These are phyloP conservation scores for Eidolon dupreanum DNA, from an alignment of 2,797 vertebrate genomes.

Conservation along the genomic window DNA sequence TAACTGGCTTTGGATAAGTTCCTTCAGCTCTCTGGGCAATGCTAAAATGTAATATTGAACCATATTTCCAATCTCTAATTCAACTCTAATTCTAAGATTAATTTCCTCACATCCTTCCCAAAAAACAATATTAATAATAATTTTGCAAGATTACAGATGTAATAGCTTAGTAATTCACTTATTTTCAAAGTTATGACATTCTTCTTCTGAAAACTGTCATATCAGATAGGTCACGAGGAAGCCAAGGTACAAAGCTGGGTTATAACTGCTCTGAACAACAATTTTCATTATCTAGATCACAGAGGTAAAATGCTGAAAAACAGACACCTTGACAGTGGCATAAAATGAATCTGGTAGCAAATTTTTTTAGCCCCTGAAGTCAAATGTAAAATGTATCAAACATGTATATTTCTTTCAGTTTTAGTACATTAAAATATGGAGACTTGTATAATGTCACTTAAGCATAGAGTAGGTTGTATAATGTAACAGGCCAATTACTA, in stretches of 20 bases:
- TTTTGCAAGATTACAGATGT: neutral
- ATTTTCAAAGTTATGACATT: neutral
- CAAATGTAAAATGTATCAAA: neutral
- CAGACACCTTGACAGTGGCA: neutral
- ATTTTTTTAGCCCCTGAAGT: neutral
- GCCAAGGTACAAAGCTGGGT: neutral
- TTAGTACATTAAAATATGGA: neutral
- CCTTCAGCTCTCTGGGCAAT: neutral
- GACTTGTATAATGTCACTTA: neutral
- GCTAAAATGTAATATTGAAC: neutral
- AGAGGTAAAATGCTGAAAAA: neutral
- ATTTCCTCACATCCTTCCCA: neutral
- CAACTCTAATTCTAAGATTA: neutral
- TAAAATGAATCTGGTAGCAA: neutral
- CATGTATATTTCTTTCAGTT: neutral
- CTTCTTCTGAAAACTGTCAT: neutral
- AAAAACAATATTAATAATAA: neutral
- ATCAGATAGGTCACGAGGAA: neutral
- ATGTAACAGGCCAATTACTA: neutral
- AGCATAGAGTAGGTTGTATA: neutral
- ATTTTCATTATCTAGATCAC: neutral
- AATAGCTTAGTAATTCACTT: neutral
- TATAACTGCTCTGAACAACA: neutral
- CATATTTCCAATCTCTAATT: neutral
- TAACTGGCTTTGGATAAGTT: neutral